Evolutionary conservation across 2,113 vertebrate genomes (phyloP), one percentile per base, ranked within the genome.

Genomic region (Budorcas taxicolor): DNA sequence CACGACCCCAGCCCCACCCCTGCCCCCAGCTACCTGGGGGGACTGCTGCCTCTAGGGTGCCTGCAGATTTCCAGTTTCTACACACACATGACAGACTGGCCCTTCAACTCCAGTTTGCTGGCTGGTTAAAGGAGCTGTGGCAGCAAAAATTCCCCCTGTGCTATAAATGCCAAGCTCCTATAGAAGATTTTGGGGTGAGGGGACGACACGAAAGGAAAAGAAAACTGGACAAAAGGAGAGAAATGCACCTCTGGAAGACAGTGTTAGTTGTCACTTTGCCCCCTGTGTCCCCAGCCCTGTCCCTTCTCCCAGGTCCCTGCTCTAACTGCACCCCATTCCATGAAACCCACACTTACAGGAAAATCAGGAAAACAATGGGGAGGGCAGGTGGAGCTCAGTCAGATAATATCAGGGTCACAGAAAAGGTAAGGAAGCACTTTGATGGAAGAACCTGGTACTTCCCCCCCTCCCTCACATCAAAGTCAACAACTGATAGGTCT

Each of bases 371-470:
- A 45, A 15, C 21, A 31, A 43, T 5, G 81, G 23, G 36, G 25
- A 31, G 13, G 19, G 8, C 40, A 67, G 21, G 6, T 12, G 8
- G 83, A 84, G 31, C 45, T 47, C 36, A 82, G 25, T 6, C 0
- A 1, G n/a, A 80, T 27, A 19, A 55, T 47, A n/a, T 8, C 8
- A 3, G 5, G 2, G n/a, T 88, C 64, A 11, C 0, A 57, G 31
- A n/a, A 95, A 96, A 82, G 16, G 8, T 33, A 50, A 88, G 78
- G 62, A 43, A 85, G 36, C 50, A 84, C 29, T 52, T 33, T 15
- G 60, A 60, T 16, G 43, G 33, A 13, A 76, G 62, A 94, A 87
- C 27, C 40, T 1, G 10, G 43, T 82, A 27, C 2, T n/a, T 7
- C 4, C 67, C 3, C 17, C 8, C 2, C 17, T 9, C 8, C 33